phyloP scores from a whole-genome alignment of 2,797 vertebrate genomes.

The Pogoniulus pusillus region DNA sequence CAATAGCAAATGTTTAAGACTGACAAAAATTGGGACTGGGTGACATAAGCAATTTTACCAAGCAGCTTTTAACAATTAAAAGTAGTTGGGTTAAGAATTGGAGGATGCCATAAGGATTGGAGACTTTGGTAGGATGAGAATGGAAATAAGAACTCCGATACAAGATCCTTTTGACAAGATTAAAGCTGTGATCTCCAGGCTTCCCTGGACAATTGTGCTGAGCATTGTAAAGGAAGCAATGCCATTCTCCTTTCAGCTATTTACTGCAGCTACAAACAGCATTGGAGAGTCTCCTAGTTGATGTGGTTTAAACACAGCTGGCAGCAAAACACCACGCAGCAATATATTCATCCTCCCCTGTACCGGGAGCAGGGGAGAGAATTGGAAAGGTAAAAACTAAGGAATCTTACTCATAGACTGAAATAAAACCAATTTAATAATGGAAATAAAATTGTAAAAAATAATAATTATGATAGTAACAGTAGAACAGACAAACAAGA shows the following conservation, averaged over 20 bases:
- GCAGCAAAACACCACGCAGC: background rate
- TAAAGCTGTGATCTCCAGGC: background rate
- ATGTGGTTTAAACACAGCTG: background rate
- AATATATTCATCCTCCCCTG: background rate
- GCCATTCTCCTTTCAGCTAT: background rate
- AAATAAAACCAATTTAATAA: background rate
- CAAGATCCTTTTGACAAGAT: background rate
- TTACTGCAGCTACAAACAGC: background rate
- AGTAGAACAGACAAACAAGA: background rate
- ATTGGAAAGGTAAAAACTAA: background rate
- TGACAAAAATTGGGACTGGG: background rate
- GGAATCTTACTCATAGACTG: too few species aligned
- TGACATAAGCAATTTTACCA: background rate
- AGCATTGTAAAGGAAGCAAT: background rate
- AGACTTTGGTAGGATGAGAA: background rate
- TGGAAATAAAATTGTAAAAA: background rate
- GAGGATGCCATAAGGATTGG: background rate
- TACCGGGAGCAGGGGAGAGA: background rate
- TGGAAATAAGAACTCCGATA: background rate
- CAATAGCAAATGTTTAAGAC: background rate
- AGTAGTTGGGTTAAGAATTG: background rate
- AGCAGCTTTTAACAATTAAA: background rate
- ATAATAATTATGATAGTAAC: background rate
- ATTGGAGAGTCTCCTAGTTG: background rate
- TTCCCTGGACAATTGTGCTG: background rate